Conservation (phyloP, 2,888 invertebrate species). For the Lomographa bimaculata region DNA sequence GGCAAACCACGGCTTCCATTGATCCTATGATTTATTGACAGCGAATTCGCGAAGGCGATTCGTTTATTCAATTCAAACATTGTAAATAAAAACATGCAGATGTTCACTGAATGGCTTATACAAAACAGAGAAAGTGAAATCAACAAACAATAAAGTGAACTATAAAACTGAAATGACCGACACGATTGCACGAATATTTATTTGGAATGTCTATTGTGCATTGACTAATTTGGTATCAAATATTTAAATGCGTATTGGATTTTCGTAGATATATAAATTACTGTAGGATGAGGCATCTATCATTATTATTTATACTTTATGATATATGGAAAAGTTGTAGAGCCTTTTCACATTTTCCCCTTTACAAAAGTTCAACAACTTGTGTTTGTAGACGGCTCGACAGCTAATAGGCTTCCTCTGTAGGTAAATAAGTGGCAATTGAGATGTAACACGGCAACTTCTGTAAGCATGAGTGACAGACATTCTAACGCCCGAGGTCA, state of each 20-base stretch:
- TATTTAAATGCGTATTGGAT: conserved; percentile 1
- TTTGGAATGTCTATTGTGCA: conserved; percentile 20
- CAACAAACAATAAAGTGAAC: conserved; percentile 29
- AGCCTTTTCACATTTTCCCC: conserved; percentile 5
- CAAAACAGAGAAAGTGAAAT: conserved; percentile 34
- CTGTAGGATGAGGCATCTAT: conserved; percentile 18
- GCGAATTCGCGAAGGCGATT: conserved; percentile 55
- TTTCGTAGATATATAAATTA: conserved; percentile 14
- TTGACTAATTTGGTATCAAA: conserved; percentile 11
- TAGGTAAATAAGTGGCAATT: conserved; percentile 51
- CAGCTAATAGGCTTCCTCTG: conserved; percentile 42
- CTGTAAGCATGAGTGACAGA: conserved; percentile 62
- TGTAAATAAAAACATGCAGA: conserved; percentile 24
- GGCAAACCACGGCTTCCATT: conserved; percentile 47
- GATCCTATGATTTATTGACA: conserved; percentile 61
- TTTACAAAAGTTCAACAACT: conserved; percentile 7
- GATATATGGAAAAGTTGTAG: conserved; percentile 1
- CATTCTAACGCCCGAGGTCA: conserved; percentile 47
- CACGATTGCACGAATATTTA: conserved; percentile 30
- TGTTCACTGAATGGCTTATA: conserved; percentile 18
- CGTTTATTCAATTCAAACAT: conserved; percentile 37
- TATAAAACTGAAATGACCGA: conserved; percentile 27
- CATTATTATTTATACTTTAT: too few species aligned
- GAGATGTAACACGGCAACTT: conserved; percentile 52
- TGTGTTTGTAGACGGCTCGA: conserved; percentile 26